Evolutionary conservation across 2,797 vertebrate genomes (phyloP).

Genomic region (Cuniculus paca): DNA sequence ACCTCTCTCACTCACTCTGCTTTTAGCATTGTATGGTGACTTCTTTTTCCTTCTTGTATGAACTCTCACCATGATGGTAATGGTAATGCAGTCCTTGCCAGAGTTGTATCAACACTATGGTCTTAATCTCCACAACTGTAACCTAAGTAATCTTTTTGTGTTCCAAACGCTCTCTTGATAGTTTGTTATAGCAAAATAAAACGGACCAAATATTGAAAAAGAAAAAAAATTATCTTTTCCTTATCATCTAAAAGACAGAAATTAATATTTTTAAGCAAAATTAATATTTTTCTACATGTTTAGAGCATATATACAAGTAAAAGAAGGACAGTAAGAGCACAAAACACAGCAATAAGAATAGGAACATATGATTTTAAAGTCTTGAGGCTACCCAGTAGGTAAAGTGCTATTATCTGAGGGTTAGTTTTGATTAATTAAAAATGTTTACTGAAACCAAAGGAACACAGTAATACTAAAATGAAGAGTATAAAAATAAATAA

Average conservation of each 20-base stretch:
- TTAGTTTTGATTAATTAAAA: background rate
- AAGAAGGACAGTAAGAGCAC: background rate
- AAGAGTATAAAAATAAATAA: slow-evolving; percentile 24
- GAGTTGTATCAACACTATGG: too few relatives aligned
- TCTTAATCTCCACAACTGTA: background rate
- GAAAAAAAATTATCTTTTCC: background rate
- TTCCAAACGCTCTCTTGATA: too few relatives aligned
- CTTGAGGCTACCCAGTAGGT: too few relatives aligned
- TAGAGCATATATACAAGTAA: background rate
- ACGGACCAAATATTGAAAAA: background rate
- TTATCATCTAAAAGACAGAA: background rate
- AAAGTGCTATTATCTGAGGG: background rate
- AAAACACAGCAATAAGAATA: background rate
- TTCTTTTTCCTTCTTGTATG: background rate
- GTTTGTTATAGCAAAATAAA: background rate
- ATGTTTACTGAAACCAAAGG: background rate
- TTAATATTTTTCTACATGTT: background rate
- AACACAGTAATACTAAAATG: background rate
- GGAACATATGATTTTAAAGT: background rate
- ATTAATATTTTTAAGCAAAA: background rate
- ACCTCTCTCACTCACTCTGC: background rate
- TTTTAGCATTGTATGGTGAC: background rate
- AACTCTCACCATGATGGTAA: background rate
- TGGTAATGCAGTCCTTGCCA: too few relatives aligned
- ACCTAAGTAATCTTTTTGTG: background rate